Evolutionary conservation across 2,113 vertebrate species (phyloP), one percentile per base, ranked within the genome.

Genomic region (Sclerurus mexicanus): DNA sequence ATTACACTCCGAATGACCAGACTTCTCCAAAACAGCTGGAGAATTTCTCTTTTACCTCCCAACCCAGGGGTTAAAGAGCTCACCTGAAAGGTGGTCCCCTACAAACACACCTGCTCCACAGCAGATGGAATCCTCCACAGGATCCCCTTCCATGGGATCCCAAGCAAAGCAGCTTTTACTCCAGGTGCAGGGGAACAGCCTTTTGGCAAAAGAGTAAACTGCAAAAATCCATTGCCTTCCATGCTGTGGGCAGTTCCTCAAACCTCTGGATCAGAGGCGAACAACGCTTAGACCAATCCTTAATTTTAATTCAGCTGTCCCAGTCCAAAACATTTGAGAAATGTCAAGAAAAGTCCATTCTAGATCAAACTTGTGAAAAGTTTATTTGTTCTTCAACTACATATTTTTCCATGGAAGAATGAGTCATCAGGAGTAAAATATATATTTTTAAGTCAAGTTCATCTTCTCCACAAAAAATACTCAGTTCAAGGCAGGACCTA

Each of bases 401-500:
- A 8, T 56, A 3, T 78, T 89, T 92, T 87, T 66, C 60, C 23
- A 20, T 77, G 64, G 77, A 66, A 89, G 93, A 92, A 89, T 87
- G 22, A 94, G n/a, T 94, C 87, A 91, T 49, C 15, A 47, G 63
- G 80, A 68, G 58, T 50, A 94, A 95, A 95, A 92, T 72, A 72
- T 56, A 85, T 96, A 91, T 93, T 96, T 91, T 93, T 95, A 93
- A 88, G 68, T 85, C 46, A 79, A 93, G 58, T 85, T 92, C 46
- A 74, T 71, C 74, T 69, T 91, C 52, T 68, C 53, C 59, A 77
- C 72, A 64, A 81, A 58, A 90, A 89, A 47, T 12, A n/a, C 4
- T 86, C 7, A 0, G 15, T 77, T 94, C 73, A 74, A 94, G 92
- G 68, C 64, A 72, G 73, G 88, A 95, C 69, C 85, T 94, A 58